These are phyloP conservation scores for Silurus glanis DNA, from an alignment of 2,113 vertebrate species.

Conservation along the genomic window DNA sequence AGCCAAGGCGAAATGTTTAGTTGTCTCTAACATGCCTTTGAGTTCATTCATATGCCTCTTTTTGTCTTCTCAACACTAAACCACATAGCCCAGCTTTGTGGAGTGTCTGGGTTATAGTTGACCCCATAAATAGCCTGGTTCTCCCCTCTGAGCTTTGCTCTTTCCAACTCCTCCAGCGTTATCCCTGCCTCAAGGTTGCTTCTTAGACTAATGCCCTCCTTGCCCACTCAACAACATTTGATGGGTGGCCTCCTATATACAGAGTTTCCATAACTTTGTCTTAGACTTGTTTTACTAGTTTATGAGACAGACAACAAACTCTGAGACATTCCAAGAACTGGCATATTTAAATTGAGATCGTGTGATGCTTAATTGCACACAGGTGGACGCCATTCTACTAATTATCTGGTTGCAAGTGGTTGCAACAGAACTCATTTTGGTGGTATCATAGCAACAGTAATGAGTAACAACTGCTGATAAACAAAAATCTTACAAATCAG, in stretches of 20 bases:
- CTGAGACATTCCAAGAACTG: neutral
- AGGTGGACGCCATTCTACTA: conserved; percentile 25
- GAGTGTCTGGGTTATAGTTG: neutral
- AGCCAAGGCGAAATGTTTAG: neutral
- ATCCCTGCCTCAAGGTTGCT: neutral
- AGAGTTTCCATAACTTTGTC: neutral
- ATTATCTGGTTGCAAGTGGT: conserved; percentile 19
- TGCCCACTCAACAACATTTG: neutral
- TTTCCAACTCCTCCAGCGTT: neutral
- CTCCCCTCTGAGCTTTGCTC: neutral
- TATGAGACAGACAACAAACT: neutral
- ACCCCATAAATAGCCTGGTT: neutral
- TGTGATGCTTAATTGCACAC: conserved; percentile 15
- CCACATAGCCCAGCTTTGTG: neutral
- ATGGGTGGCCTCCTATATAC: neutral
- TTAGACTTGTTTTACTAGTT: neutral
- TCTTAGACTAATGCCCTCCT: neutral
- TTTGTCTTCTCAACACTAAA: neutral
- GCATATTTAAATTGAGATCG: neutral
- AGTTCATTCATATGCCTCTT: neutral
- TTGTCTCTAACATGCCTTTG: neutral
- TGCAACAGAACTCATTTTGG: conserved; percentile 9
- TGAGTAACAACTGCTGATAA: conserved; percentile 9
- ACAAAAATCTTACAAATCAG: conserved; percentile 18
- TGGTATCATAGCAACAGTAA: conserved; percentile 21